Evolutionary conservation across 2,797 vertebrate genomes (phyloP), one percentile per base, ranked within the genome.

Genomic region (Gambusia yucatana): DNA sequence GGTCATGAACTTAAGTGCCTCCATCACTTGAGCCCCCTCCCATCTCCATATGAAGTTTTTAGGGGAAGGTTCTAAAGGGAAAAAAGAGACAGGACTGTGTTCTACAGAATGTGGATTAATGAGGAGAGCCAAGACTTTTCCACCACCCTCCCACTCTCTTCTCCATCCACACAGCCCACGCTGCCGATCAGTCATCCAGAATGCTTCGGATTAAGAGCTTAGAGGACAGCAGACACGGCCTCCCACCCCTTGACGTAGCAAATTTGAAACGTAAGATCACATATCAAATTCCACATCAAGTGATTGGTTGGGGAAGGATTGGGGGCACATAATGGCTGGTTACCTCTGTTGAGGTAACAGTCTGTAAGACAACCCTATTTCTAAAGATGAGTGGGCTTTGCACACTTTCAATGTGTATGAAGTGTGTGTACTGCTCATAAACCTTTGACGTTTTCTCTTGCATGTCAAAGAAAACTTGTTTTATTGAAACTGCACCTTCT

Each of bases 171-270:
- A 10, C 86, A 72, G 75, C 82, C 80, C 86, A 82, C 85, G 57
- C 65, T 69, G 4, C 70, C 22, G 8, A 78, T 83, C 84, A 67
- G 81, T 77, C 81, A 74, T 39, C 67, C 82, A 80, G 61, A 75
- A 50, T 57, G 61, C 75, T 89, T 82, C 57, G 78, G 87, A 88
- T 90, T 85, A 88, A 30, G 65, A 25, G 75, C 76, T 81, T 77
- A 44, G 13, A 69, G 80, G 43, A 75, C 77, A 72, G 48, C n/a
- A 16, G 50, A 71, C 73, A 43, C 3, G 39, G 57, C 14, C 81
- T 80, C 59, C 39, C 47, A 4, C 41, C 3, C 8, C 39, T 79
- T 59, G 13, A 77, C 14, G 20, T 52, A 30, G 52, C 52, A 36
- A 72, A 77, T 67, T 47, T 69, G 86, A 87, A 91, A 87, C 3